A percentile compares a stretch with the other conserved stretches of the same genome.
Evolutionary conservation across 2,113 vertebrate genomes (phyloP).

Genomic region (Daubentonia madagascariensis): DNA sequence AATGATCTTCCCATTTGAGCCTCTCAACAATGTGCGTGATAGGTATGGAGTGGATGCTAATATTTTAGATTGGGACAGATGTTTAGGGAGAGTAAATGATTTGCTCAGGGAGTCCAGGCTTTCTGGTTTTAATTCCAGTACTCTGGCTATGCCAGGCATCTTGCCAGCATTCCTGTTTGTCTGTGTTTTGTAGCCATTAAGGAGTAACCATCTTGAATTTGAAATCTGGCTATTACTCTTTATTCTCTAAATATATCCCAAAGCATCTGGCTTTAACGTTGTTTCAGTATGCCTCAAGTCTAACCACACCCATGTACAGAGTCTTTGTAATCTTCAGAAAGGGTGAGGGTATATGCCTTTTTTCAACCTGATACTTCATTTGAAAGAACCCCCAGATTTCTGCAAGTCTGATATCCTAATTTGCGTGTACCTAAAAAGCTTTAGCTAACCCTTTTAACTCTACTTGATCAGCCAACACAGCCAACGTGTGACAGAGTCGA

Average conservation of each 20-base stretch:
- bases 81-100: neutral
- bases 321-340: neutral
- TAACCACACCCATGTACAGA: neutral
- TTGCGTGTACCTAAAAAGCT: slow-evolving; percentile 77
- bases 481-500: slow-evolving; percentile 75
- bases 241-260: neutral
- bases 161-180: neutral
- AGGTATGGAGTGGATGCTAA: neutral
- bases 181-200: neutral
- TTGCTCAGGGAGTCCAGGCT: neutral
- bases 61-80: neutral
- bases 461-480: slow-evolving; percentile 77
- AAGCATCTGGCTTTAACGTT: neutral
- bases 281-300: neutral
- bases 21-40: neutral
- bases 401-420: slow-evolving; percentile 49
- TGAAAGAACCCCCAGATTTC: neutral
- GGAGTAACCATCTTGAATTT: neutral
- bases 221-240: neutral
- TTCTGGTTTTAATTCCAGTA: neutral
- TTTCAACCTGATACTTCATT: neutral
- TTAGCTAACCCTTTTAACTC: slow-evolving; percentile 75
- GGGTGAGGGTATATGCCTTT: neutral
- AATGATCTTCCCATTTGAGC: neutral
- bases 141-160: neutral